Evolutionary conservation across 2,113 vertebrate species (phyloP).

Genomic region (Pycnonotus jocosus): DNA sequence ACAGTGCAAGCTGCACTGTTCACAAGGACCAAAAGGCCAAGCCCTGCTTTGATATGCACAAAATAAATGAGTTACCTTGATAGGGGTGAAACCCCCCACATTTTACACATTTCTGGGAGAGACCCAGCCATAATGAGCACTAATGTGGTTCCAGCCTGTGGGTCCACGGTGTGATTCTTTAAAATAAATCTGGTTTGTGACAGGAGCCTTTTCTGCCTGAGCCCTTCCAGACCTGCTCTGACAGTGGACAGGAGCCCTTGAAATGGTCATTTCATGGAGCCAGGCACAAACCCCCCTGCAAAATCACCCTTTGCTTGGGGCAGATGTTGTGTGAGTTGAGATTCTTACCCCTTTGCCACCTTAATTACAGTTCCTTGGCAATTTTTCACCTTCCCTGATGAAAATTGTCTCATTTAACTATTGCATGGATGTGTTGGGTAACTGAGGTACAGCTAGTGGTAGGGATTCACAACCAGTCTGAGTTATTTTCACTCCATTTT

Average conservation of each 20-base stretch:
- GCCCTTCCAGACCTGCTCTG: background rate
- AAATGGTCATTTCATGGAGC: background rate
- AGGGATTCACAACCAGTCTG: background rate
- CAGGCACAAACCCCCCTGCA: fast-evolving
- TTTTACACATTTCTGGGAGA: background rate
- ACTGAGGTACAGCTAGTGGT: background rate
- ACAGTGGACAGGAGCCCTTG: fast-evolving
- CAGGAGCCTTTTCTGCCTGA: background rate
- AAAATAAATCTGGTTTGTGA: background rate
- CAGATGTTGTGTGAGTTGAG: background rate
- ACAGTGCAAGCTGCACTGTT: background rate
- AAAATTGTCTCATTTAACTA: background rate
- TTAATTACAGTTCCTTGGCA: background rate
- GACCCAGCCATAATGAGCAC: background rate
- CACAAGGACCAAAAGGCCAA: background rate
- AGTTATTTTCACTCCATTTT: background rate
- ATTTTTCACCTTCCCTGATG: background rate
- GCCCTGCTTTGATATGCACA: background rate
- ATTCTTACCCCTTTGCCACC: background rate
- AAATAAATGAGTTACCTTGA: background rate
- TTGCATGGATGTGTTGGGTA: background rate
- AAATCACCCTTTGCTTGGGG: background rate
- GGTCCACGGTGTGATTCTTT: background rate
- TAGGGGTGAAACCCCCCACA: fast-evolving
- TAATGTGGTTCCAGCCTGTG: fast-evolving